A percentile compares a stretch with the other conserved stretches of the same genome.
Conservation (phyloP, 2,888 invertebrate species). For the Phrixothrix hirtus region DNA sequence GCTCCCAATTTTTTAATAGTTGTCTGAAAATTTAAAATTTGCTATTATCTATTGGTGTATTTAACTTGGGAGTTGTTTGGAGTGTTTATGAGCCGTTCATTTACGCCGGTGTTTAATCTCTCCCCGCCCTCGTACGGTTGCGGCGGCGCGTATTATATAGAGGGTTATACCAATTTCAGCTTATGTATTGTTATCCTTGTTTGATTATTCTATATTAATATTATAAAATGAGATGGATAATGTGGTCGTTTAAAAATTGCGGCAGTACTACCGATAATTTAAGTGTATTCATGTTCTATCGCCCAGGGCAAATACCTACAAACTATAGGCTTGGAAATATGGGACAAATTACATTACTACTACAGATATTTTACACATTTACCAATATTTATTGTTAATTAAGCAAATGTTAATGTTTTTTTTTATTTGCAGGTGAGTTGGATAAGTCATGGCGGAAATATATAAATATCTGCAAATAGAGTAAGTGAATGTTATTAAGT, state of each 20-base stretch:
- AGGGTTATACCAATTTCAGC: constrained; percentile 43
- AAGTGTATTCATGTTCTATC: constrained; percentile 53
- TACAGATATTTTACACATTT: neutral
- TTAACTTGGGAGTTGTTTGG: constrained; percentile 26
- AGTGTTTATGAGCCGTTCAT: constrained; percentile 54
- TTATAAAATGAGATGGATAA: constrained; percentile 39
- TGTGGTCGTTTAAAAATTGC: constrained; percentile 42
- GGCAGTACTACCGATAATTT: constrained; percentile 50
- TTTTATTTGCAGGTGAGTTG: constrained; percentile 42
- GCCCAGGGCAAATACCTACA: constrained; percentile 50
- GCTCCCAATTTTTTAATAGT: neutral
- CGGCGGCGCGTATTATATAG: constrained; percentile 40
- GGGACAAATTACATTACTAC: constrained; percentile 10
- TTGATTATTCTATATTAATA: constrained; percentile 28
- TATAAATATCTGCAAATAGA: constrained; percentile 34
- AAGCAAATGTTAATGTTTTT: constrained; percentile 5
- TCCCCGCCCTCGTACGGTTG: constrained; percentile 35
- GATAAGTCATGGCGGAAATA: constrained; percentile 33
- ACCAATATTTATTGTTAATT: neutral
- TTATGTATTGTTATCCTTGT: constrained; percentile 43
- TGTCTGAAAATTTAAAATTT: constrained; percentile 12
- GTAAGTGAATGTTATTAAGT: constrained; percentile 44
- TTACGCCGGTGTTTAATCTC: constrained; percentile 54
- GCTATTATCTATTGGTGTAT: constrained; percentile 23
- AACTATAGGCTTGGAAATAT: constrained; percentile 37